Base-by-base conservation (phyloP, 2,888 invertebrate species). In the Drosophila sordidula region DNA sequence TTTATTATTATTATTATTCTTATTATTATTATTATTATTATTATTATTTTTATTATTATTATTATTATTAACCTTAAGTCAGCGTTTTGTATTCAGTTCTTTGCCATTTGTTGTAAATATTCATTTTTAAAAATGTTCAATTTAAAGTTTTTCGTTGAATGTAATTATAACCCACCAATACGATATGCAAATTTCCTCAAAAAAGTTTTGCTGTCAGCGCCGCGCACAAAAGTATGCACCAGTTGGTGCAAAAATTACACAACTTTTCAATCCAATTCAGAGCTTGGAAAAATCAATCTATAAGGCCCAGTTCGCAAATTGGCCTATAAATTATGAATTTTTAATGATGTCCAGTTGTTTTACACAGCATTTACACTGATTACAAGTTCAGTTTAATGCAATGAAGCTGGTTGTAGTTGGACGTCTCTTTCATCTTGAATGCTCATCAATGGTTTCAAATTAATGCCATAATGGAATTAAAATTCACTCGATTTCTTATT, bases 191-290 rank as follows among this genome's bases (percentile, higher is more conserved):
- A 32, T 32, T 29, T 8, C 8, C 2, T 1, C 3, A 32, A 12
- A 12, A 34, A 34, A 34, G 32, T 29, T 29, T 29, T 6, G 26
- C 6, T 12, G 32, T 22, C 22, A 22, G 22, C 22, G 22, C 22
- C 3, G 4, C 36, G 29, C 47, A 41, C 26, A 50, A 56, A 54
- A 54, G 54, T 65, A 47, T 42, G 63, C 51, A 56, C 12, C 11
- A 16, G 9, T 22, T 22, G 3, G 22, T 22, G 22, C 22, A 29
- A 32, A 32, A 32, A 11, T 11, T 32, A 32, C 3, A 8, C 8
- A 8, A 26, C 26, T 26, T 9, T 9, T 29, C 29, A 29, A 29
- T 29, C 3, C 29, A 29, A 9, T 29, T 29, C 29, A 9, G 3
- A 29, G 29, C 3, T 29, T 9, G 29, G 9, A 3, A 4, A 34